Evolutionary conservation across 2,888 invertebrate species (phyloP).

Genomic region (Mythimna impura): DNA sequence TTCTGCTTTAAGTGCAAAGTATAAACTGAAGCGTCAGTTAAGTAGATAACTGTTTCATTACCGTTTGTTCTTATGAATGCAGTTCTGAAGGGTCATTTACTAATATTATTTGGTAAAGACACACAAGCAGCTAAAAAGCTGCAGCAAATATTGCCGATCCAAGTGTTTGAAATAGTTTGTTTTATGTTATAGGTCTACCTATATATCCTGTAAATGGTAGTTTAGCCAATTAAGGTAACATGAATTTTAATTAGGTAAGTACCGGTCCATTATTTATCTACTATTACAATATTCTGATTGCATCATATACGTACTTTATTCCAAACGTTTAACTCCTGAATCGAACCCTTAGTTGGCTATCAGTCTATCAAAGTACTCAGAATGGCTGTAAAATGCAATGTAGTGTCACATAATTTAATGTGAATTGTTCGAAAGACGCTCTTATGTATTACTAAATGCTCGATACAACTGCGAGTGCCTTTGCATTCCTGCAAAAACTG

Average conservation of each 20-base stretch:
- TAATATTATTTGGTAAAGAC: neutral
- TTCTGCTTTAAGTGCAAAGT: slow-evolving; percentile 19
- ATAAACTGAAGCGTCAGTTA: slow-evolving; percentile 3
- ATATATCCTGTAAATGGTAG: too few species aligned
- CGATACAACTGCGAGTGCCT: slow-evolving; percentile 15
- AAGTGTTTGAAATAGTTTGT: too few species aligned
- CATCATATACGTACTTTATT: neutral
- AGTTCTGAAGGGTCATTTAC: neutral
- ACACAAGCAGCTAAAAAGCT: too few species aligned
- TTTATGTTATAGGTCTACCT: too few species aligned
- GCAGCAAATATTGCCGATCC: too few species aligned
- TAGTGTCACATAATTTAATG: slow-evolving; percentile 54
- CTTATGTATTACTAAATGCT: slow-evolving; percentile 53
- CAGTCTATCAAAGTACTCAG: slow-evolving; percentile 10
- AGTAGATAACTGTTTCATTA: neutral
- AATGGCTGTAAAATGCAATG: slow-evolving; percentile 39
- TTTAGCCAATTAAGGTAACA: too few species aligned
- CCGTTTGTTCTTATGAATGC: neutral
- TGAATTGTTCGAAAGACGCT: slow-evolving; percentile 44
- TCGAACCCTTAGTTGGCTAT: slow-evolving; percentile 27
- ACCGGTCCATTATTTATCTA: neutral
- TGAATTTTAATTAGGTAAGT: neutral
- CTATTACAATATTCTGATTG: slow-evolving; percentile 13
- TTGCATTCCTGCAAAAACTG: slow-evolving; percentile 36
- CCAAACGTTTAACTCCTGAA: slow-evolving; percentile 13